Conservation (phyloP, 2,797 vertebrate species). For the Pteropus rufus region DNA sequence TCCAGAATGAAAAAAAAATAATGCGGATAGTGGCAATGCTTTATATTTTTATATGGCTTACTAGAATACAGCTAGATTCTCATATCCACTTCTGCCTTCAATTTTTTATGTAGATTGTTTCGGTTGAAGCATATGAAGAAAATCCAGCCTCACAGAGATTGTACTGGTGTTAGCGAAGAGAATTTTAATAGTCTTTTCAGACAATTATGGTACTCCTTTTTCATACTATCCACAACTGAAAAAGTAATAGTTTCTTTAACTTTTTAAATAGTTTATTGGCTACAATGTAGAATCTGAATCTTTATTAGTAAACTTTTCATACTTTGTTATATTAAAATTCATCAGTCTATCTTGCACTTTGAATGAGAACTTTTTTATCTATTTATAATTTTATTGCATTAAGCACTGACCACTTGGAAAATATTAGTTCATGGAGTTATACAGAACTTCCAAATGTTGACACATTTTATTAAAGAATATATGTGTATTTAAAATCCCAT, state of each 20-base stretch:
- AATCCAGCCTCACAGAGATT: neutral
- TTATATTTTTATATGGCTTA: neutral
- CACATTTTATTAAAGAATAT: neutral
- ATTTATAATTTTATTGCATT: neutral
- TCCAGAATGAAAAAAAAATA: neutral
- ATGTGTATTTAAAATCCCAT: neutral
- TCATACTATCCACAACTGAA: neutral
- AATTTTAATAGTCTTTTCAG: neutral
- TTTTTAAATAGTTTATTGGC: neutral
- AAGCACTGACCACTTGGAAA: neutral
- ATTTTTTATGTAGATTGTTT: neutral
- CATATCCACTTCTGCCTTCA: neutral
- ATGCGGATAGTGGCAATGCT: neutral
- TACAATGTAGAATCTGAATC: neutral
- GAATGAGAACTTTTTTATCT: neutral
- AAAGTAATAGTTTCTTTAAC: neutral
- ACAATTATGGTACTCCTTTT: neutral
- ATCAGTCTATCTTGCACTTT: neutral
- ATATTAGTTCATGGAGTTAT: constrained; percentile 11
- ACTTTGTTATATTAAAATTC: neutral
- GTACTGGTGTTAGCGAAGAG: neutral
- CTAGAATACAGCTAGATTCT: neutral
- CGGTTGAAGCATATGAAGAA: neutral
- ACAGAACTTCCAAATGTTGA: neutral
- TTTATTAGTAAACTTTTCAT: neutral